Base-by-base conservation (phyloP, 1,140 invertebrate species). In the Cydia splendana region DNA sequence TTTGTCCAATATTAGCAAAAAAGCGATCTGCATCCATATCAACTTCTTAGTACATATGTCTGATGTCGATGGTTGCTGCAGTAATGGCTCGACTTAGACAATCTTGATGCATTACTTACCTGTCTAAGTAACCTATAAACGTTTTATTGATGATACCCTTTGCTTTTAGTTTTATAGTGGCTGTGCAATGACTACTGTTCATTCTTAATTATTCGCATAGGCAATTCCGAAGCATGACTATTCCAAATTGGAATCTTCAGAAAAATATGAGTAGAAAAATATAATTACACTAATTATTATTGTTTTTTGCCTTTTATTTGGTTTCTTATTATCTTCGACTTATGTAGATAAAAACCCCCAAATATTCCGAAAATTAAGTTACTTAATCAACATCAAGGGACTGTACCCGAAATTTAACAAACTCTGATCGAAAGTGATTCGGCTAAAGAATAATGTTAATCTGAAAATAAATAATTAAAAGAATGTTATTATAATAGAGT, bases 51-150 rank as follows among this genome's bases (percentile, higher is more conserved):
- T 24, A 12, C 57, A 62, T 62, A 62, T 24, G 6, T 62, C n/a
- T 62, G 20, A 62, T 24, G 20, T 62, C 57, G 20, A 7, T 62
- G 57, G 57, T 62, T 24, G 0, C 57, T 62, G 20, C 57, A 62
- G 42, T 71, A 71, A 42, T 71, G 38, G 67, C 30, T 69, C 5
- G 34, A 42, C 15, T 42, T 18, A 42, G 30, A 71, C 67, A 71
- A 71, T 71, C 67, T 71, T 71, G 67, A 71, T 20, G 34, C 67
- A 71, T 71, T 42, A 71, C 67, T 71, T 18, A 38, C 34, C 57
- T 7, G 67, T 71, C 67, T 45, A 1, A 42, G 67, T 71, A 71
- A 71, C 67, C 34, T 71, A 45, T 71, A 71, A 71, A 71, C 38
- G 67, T 71, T 38, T 28, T 38, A 71, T 71, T 42, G 34, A 69